Base-by-base conservation (phyloP, 2,888 invertebrate species). In the Heliconius ismenius region DNA sequence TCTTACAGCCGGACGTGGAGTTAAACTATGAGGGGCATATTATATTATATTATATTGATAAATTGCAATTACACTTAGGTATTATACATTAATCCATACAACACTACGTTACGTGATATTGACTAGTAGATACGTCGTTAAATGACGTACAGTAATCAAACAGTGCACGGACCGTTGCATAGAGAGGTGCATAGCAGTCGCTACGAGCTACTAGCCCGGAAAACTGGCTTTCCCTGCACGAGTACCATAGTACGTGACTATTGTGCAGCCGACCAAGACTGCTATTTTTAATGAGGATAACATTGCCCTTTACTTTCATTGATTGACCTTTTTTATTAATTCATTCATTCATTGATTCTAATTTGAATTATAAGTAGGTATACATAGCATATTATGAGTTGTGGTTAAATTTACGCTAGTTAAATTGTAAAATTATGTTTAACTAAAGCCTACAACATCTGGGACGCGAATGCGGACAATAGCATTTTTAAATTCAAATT, bases 151-250 rank as follows among this genome's bases (percentile, higher is more conserved):
- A 28, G 84, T 84, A 86, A 90, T 89, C 89, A 90, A 85, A 83
- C 86, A 85, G 88, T 84, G 87, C 89, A 89, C 79, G 83, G 84
- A 88, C 86, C 89, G 90, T 89, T 86, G 85, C 83, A 75, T 79
- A 84, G 86, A 86, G 86, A 84, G 88, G 85, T 86, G 88, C 86
- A 89, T 89, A 88, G 87, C 88, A 83, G 86, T 87, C 83, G 90
- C 89, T 84, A 86, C 90, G 90, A 90, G 83, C 91, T 88, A 88
- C 84, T 89, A 87, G 91, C 86, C 88, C 88, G 90, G 91, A 89
- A 90, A 90, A 90, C 84, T 86, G 82, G 90, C 91, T 93, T 93
- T 92, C 91, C 90, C 91, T 87, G 83, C 86, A 83, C 82, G 81
- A 82, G 81, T 78, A 81, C 81, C 76, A 75, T 79, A 81, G 82